These are phyloP conservation scores for Lasioglossum calceatum DNA, from an alignment of 2,888 invertebrate genomes.

Conservation along the genomic window DNA sequence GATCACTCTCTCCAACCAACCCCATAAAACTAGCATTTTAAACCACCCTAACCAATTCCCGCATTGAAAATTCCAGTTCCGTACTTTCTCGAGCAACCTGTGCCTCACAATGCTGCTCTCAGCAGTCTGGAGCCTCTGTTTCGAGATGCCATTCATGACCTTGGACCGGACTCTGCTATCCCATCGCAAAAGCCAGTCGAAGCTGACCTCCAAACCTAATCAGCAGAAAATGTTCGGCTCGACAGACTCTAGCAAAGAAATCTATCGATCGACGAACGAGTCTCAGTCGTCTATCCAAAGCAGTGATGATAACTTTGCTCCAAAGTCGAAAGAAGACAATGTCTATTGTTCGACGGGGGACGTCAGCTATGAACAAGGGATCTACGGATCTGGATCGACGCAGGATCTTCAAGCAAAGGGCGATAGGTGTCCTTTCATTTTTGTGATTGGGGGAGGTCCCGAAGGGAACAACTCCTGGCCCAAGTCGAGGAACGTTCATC, in stretches of 20 bases:
- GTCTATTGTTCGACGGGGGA: conserved; percentile 40
- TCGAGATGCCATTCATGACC: conserved; percentile 79
- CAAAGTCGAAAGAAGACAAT: conserved; percentile 34
- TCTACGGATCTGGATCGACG: neutral
- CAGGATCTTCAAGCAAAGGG: conserved; percentile 4
- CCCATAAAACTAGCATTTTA: neutral
- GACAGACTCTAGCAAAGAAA: conserved; percentile 64
- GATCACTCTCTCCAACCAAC: no score
- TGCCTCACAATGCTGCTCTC: conserved; percentile 74
- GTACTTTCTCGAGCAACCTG: conserved; percentile 76
- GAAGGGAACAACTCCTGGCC: conserved; percentile 28
- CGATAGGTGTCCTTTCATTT: conserved; percentile 35
- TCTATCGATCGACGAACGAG: conserved; percentile 71
- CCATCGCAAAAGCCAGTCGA: neutral
- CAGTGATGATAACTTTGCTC: conserved; percentile 46
- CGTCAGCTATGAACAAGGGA: conserved; percentile 6
- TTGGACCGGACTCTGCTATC: conserved; percentile 63
- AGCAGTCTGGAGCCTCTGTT: conserved; percentile 71
- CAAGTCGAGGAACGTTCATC: conserved; percentile 30
- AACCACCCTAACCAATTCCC: neutral
- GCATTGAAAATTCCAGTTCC: conserved; percentile 62
- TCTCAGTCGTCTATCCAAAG: conserved; percentile 53
- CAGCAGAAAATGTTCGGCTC: conserved; percentile 58
- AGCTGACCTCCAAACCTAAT: neutral
- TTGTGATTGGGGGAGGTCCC: conserved; percentile 33